Evolutionary conservation across 2,797 vertebrate genomes (phyloP).

Genomic region (Takifugu rubripes): DNA sequence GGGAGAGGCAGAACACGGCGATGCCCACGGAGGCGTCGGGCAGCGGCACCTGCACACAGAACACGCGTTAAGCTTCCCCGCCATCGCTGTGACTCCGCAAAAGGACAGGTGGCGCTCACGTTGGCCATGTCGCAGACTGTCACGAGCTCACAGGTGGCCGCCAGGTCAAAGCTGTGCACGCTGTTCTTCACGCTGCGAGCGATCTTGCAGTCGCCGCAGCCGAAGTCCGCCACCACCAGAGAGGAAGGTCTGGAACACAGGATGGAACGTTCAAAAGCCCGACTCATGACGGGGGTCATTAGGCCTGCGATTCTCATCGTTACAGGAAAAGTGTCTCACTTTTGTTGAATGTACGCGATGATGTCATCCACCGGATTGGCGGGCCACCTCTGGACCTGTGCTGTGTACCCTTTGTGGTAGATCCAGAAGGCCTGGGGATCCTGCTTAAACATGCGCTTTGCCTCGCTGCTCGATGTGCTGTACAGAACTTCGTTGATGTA

Average conservation of each 20-base stretch:
- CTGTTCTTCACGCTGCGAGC: slow-evolving; percentile 83
- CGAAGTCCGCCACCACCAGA: slow-evolving; percentile 91
- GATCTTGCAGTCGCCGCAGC: slow-evolving; percentile 91
- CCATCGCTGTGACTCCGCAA: neutral
- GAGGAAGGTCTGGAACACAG: slow-evolving; percentile 75
- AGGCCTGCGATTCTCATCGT: neutral
- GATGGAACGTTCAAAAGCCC: too few relatives aligned
- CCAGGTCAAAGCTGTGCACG: slow-evolving; percentile 92
- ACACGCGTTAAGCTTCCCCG: neutral
- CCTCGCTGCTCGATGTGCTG: slow-evolving; percentile 78
- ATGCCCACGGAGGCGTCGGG: slow-evolving; percentile 79
- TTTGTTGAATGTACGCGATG: slow-evolving; percentile 77
- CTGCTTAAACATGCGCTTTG: slow-evolving; percentile 78
- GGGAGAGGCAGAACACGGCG: slow-evolving; percentile 90
- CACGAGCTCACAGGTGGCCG: slow-evolving; percentile 80
- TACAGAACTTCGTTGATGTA: slow-evolving; percentile 90
- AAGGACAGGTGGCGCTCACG: slow-evolving; percentile 62
- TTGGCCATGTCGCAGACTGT: slow-evolving; percentile 91
- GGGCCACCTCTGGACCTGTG: slow-evolving; percentile 86
- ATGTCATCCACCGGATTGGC: slow-evolving; percentile 83
- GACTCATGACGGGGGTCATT: too few relatives aligned
- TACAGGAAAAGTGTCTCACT: slow-evolving; percentile 65
- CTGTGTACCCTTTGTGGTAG: slow-evolving; percentile 88
- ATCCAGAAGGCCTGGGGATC: slow-evolving; percentile 83
- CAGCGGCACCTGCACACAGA: slow-evolving; percentile 83